Evolutionary conservation across 2,888 invertebrate species (phyloP).

Genomic region (Panzeria rudis): DNA sequence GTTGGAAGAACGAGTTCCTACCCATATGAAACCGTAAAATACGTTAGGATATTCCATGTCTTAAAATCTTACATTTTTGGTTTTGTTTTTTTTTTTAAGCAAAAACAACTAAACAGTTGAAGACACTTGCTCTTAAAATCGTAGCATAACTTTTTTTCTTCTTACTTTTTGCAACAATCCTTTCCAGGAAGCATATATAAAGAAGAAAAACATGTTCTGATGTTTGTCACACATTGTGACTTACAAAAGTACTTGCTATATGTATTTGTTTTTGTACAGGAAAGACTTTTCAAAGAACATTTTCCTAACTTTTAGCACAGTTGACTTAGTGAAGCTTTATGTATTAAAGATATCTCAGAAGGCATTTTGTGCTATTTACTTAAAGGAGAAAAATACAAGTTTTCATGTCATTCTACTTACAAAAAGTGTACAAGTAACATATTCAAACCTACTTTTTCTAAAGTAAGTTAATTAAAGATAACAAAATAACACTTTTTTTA

Average conservation of each 20-base stretch:
- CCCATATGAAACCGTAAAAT: not conserved
- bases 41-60: no score
- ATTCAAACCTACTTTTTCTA: not conserved
- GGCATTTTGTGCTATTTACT: not conserved
- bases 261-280: not conserved
- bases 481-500: not conserved
- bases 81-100: not conserved
- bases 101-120: not conserved
- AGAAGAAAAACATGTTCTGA: not conserved
- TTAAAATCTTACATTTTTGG: no score
- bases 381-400: not conserved
- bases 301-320: not conserved
- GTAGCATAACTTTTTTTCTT: not conserved
- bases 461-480: not conserved
- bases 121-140: no score
- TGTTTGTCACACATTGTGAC: not conserved
- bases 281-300: not conserved
- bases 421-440: not conserved
- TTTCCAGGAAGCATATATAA: not conserved
- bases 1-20: no score
- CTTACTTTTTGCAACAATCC: not conserved
- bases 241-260: no score
- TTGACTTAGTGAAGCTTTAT: not conserved
- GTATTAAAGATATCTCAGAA: constrained; percentile 3
- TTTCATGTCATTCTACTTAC: not conserved